Evolutionary conservation across 2,113 vertebrate species (phyloP).

Genomic region (Callipepla californica): DNA sequence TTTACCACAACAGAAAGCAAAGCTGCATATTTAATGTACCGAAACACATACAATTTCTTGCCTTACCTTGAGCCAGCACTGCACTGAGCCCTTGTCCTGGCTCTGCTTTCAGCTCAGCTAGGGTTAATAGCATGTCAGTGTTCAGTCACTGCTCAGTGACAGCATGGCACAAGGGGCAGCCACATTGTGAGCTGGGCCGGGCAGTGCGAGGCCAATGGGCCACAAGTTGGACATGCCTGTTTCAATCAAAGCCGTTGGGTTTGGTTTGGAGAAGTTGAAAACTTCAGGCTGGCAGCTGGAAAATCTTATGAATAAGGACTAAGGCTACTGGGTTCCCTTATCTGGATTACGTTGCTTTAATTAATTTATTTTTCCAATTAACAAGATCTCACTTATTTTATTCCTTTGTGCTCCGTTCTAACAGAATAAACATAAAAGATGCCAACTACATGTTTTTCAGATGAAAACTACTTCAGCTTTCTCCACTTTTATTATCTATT

Average conservation of each 20-base stretch:
- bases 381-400: slow-evolving; percentile 68
- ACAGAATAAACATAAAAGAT: slow-evolving; percentile 55
- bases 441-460: slow-evolving; percentile 40
- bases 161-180: too few species aligned
- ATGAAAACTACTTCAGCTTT: background rate
- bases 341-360: slow-evolving; percentile 33
- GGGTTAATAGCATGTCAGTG: too few species aligned
- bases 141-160: too few species aligned
- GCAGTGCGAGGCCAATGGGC: too few species aligned
- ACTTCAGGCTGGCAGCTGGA: slow-evolving; percentile 40
- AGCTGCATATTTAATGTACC: too few species aligned
- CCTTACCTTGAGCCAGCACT: too few species aligned
- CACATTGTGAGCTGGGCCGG: too few species aligned
- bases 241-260: slow-evolving; percentile 58
- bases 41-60: too few species aligned
- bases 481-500: slow-evolving; percentile 51
- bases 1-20: too few species aligned
- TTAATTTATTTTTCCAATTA: slow-evolving; percentile 73
- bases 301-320: slow-evolving; percentile 53
- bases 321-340: background rate
- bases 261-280: slow-evolving; percentile 39
- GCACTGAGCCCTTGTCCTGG: too few species aligned
- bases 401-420: slow-evolving; percentile 36
- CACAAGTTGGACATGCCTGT: background rate
- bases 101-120: too few species aligned